phyloP scores from a whole-genome alignment of 1,140 invertebrate species.

The Daktulosphaira vitifoliae region DNA sequence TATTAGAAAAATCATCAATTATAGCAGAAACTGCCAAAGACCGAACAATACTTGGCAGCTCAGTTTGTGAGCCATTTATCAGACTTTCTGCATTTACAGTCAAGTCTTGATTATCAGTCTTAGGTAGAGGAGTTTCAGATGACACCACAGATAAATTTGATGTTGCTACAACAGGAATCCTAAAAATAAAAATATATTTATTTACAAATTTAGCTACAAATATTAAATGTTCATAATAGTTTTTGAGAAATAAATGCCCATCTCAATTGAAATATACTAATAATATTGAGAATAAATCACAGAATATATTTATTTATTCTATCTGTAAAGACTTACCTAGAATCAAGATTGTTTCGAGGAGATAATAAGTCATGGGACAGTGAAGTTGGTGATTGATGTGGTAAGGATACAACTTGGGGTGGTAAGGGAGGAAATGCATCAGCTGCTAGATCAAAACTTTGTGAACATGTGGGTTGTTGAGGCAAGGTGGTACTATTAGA shows the following conservation, averaged over 20 bases:
- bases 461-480: slow-evolving; percentile 33
- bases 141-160: slow-evolving; percentile 5
- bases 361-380: slow-evolving; percentile 34
- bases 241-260: too few relatives aligned
- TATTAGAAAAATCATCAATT: slow-evolving; percentile 16
- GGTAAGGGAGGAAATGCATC: slow-evolving; percentile 74
- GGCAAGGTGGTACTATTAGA: not conserved
- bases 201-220: too few relatives aligned
- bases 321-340: too few relatives aligned
- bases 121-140: slow-evolving; percentile 12
- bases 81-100: slow-evolving; percentile 14
- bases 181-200: not conserved
- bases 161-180: slow-evolving; percentile 18
- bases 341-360: slow-evolving; percentile 20
- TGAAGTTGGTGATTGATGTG: slow-evolving; percentile 27
- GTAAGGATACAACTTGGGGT: slow-evolving; percentile 29
- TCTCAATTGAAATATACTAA: too few relatives aligned
- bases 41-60: slow-evolving; percentile 3
- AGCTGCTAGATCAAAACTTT: slow-evolving; percentile 71
- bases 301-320: too few relatives aligned
- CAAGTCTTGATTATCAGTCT: slow-evolving; percentile 18
- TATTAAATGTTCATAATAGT: too few relatives aligned
- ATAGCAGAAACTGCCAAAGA: slow-evolving; percentile 2
- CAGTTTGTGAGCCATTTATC: slow-evolving; percentile 17
- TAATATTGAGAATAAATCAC: too few relatives aligned